phyloP scores from a whole-genome alignment of 2,888 invertebrate genomes.

The Scaeva pyrastri region DNA sequence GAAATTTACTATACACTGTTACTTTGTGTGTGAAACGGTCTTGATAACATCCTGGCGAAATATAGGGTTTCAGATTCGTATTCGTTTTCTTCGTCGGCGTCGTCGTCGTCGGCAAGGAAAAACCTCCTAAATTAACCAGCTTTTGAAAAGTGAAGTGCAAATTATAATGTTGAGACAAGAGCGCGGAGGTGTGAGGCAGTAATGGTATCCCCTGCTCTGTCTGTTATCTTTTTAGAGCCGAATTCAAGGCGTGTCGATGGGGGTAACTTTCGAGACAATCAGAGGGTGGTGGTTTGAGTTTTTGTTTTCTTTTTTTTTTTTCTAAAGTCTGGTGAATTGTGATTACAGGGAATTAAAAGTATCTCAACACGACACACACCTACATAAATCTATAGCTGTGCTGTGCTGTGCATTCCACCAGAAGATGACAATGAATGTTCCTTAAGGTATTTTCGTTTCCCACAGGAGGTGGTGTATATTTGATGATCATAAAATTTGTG shows the following conservation, averaged over 20 bases:
- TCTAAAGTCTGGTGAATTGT: conserved; percentile 65
- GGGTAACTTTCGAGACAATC: conserved; percentile 6
- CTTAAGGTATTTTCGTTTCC: conserved; percentile 17
- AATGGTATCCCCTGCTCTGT: neutral
- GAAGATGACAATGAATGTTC: conserved; percentile 46
- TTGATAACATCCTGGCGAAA: conserved; percentile 35
- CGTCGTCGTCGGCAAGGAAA: conserved; percentile 30
- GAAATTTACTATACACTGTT: conserved; percentile 52
- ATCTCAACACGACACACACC: neutral
- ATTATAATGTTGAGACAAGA: conserved; percentile 66
- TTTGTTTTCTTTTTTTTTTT: neutral
- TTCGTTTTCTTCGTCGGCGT: neutral
- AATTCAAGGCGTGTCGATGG: conserved; percentile 55
- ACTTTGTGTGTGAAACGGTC: conserved; percentile 20
- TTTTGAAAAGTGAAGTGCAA: conserved; percentile 74
- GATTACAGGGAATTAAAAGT: conserved; percentile 71
- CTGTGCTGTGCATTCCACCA: conserved; percentile 16
- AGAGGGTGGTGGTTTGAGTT: neutral
- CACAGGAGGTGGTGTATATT: conserved; percentile 23
- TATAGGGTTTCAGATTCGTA: conserved; percentile 16
- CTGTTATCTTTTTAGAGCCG: conserved; percentile 1
- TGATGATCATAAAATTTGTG: conserved; percentile 63
- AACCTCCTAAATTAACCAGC: conserved; percentile 73
- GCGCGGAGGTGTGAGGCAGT: conserved; percentile 1
- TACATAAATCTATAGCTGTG: neutral